These are phyloP conservation scores for Metopia argyrocephala DNA, from an alignment of 2,888 invertebrate genomes.

Conservation along the genomic window DNA sequence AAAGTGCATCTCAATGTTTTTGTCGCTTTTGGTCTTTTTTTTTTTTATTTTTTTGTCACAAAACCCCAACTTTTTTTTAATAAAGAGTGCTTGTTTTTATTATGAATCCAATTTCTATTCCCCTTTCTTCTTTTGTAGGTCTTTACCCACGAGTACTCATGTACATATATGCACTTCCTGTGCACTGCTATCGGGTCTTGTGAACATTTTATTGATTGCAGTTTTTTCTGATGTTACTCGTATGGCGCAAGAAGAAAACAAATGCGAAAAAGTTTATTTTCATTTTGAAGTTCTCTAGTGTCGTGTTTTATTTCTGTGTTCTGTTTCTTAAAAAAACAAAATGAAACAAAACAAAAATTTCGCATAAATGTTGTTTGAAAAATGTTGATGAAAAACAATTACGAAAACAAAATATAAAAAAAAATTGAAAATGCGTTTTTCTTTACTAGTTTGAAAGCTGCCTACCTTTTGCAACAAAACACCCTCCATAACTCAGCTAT, in stretches of 20 bases:
- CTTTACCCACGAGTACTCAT: not conserved
- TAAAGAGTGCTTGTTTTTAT: slow-evolving; percentile 1
- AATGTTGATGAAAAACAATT: slow-evolving; percentile 15
- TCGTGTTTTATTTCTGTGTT: not conserved
- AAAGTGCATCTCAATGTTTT: not conserved
- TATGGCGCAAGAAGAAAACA: not conserved
- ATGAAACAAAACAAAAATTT: not conserved
- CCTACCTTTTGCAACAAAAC: not conserved
- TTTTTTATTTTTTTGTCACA: not conserved
- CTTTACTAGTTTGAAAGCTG: slow-evolving; percentile 19
- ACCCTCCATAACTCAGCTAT: not conserved
- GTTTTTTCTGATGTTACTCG: slow-evolving; percentile 16
- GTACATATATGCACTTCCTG: slow-evolving; percentile 55
- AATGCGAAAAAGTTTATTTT: not conserved
- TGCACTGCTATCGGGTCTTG: slow-evolving; percentile 46
- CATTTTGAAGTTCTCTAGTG: not conserved
- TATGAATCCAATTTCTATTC: not conserved
- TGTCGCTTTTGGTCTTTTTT: not conserved
- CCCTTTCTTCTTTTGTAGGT: not conserved
- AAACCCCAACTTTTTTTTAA: not conserved
- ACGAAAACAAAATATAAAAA: not conserved
- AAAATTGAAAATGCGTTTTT: slow-evolving; percentile 10
- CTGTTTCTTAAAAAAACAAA: not conserved
- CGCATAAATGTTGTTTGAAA: slow-evolving; percentile 19
- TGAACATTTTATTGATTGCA: slow-evolving; percentile 50